Conservation (phyloP, 1,140 invertebrate species). For the Drosophila arizonae region DNA sequence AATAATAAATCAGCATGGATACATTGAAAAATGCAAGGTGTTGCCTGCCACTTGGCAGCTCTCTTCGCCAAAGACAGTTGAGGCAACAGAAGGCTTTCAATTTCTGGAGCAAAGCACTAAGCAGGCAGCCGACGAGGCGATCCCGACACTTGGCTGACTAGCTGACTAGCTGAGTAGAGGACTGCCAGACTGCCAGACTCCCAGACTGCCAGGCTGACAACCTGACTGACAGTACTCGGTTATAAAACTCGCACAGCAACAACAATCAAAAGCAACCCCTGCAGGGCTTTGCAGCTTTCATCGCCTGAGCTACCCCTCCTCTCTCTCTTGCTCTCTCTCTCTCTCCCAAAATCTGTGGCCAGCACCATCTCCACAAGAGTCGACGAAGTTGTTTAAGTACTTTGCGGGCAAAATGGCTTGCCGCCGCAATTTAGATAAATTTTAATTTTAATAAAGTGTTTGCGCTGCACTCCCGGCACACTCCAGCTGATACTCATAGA, state of each 20-base stretch:
- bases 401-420: conserved; percentile 72
- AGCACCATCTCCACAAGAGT: conserved; percentile 15
- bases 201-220: conserved; percentile 3
- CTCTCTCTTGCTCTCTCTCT: not conserved
- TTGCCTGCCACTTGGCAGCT: conserved; percentile 6
- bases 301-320: conserved; percentile 1
- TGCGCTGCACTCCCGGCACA: conserved; percentile 64
- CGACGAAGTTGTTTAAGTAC: conserved; percentile 60
- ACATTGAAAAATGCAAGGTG: conserved; percentile 50
- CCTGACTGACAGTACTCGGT: conserved; percentile 1
- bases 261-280: conserved; percentile 13
- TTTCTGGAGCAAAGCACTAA: conserved; percentile 47
- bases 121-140: conserved; percentile 36
- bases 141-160: conserved; percentile 52
- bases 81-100: conserved; percentile 47
- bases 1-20: conserved; percentile 66
- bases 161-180: conserved; percentile 6
- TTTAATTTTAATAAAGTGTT: conserved; percentile 80
- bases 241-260: conserved; percentile 8
- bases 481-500: conserved; percentile 54
- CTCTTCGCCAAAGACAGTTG: conserved; percentile 9
- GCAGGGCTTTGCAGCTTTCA: conserved; percentile 25
- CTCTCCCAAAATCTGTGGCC: conserved; percentile 19
- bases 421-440: conserved; percentile 77
- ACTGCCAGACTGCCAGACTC: conserved; percentile 11